These are phyloP conservation scores for Manis pentadactyla DNA, from an alignment of 2,797 vertebrate genomes.

Conservation along the genomic window DNA sequence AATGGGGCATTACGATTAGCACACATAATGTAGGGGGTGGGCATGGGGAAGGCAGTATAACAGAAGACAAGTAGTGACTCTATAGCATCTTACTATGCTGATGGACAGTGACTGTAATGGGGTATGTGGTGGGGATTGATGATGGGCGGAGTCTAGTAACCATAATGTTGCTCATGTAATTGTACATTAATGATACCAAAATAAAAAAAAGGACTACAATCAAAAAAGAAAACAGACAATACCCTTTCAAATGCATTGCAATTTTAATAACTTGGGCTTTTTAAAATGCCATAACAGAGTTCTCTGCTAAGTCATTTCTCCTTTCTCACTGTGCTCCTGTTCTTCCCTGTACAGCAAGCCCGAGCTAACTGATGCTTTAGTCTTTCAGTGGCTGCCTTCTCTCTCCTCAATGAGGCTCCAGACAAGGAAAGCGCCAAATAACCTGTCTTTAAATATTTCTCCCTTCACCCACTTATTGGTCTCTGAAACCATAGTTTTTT, in stretches of 20 bases:
- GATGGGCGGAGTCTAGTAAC: too few species aligned
- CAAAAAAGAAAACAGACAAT: background rate
- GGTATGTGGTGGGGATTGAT: too few species aligned
- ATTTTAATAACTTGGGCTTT: slow-evolving; percentile 55
- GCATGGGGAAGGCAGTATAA: too few species aligned
- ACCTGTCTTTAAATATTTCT: slow-evolving; percentile 75
- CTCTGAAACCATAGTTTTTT: slow-evolving; percentile 72
- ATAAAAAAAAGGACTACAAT: too few species aligned
- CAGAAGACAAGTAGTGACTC: too few species aligned
- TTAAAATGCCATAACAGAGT: background rate
- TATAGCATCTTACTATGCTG: too few species aligned
- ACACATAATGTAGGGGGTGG: too few species aligned
- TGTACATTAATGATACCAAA: too few species aligned
- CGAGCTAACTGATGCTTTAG: slow-evolving; percentile 41
- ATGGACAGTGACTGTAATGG: too few species aligned
- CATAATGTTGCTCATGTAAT: too few species aligned
- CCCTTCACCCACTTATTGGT: slow-evolving; percentile 68
- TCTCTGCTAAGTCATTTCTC: slow-evolving; percentile 35
- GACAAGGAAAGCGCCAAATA: slow-evolving; percentile 68
- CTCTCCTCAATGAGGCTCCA: slow-evolving; percentile 52
- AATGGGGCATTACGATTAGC: too few species aligned
- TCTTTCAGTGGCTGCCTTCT: slow-evolving; percentile 47
- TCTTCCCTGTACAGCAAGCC: slow-evolving; percentile 49
- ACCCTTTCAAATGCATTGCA: slow-evolving; percentile 19
- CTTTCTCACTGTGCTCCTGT: slow-evolving; percentile 39